Base-by-base conservation (phyloP, 2,113 vertebrate genomes). In the Ellobius talpinus region DNA sequence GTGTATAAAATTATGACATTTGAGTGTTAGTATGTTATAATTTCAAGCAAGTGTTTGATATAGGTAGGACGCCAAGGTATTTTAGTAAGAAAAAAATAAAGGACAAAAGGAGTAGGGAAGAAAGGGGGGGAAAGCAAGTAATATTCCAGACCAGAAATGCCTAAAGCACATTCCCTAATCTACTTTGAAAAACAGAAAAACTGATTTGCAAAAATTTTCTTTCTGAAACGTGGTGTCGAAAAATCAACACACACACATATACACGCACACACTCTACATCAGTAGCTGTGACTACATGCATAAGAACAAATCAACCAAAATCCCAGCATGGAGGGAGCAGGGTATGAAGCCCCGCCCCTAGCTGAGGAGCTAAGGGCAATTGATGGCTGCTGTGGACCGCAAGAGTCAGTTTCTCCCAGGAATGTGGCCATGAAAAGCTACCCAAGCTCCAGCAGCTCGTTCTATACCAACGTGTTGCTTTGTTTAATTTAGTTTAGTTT, bases 341-440 rank as follows among this genome's bases (percentile, higher is more conserved):
- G 58, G 79, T 4, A 16, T 26, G 55, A 14, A 23, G 36, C 12
- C 21, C 79, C 36, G 7, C 52, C 55, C 52, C 36, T 16, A 39
- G 33, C 6, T 5, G 55, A 61, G 79, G 11, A 16, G 12, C 23
- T 58, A 13, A 58, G n/a, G 23, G 21, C 31, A 17, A 36, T 1
- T 58, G 50, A 24, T 42, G 74, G 3, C 26, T 14, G n/a, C n/a
- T 2, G 7, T 39, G 14, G 3, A 1, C 8, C 5, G 14, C 14
- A 23, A 31, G 82, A 19, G 7, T 45, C 26, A 5, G 0, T 39
- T 47, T 66, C 33, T 31, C 47, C 21, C 84, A 68, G 42, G 29
- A 47, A 36, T 68, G 63, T 47, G 63, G 5, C 9, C 9, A 19
- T 14, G 3, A 47, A 33, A 47, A 42, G 14, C 29, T 47, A 33